phyloP scores from a whole-genome alignment of 2,888 invertebrate species.

The Diploptera punctata region DNA sequence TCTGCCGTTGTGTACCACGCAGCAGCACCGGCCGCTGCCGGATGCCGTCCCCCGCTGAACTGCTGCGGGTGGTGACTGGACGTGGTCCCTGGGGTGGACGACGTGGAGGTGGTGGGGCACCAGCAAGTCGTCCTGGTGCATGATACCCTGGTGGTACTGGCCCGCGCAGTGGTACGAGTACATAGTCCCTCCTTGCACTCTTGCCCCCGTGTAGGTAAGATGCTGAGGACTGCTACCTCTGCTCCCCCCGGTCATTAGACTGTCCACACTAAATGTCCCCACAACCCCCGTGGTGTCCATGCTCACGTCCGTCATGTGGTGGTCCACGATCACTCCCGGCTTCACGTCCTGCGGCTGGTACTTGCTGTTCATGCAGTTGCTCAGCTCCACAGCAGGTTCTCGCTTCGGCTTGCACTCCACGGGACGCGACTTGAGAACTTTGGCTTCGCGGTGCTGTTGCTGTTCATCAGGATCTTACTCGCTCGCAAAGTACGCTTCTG shows the following conservation, averaged over 20 bases:
- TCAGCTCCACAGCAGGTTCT: constrained; percentile 68
- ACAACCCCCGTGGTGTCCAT: constrained; percentile 45
- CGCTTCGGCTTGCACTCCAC: constrained; percentile 69
- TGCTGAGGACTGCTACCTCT: constrained; percentile 54
- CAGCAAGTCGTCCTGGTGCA: constrained; percentile 51
- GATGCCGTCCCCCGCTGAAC: constrained; percentile 49
- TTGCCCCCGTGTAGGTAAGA: constrained; percentile 29
- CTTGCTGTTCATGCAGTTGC: constrained; percentile 53
- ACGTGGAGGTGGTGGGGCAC: constrained; percentile 46
- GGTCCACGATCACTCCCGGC: constrained; percentile 50
- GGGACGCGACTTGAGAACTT: constrained; percentile 49
- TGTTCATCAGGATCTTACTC: constrained; percentile 30
- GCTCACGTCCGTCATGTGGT: constrained; percentile 37
- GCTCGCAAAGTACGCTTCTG: constrained; percentile 38
- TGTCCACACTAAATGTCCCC: constrained; percentile 67
- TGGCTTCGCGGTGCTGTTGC: constrained; percentile 48
- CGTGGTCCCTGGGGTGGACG: constrained; percentile 50
- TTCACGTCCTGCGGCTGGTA: constrained; percentile 48
- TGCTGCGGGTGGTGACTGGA: constrained; percentile 45
- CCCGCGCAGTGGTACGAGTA: constrained; percentile 56
- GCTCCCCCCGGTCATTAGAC: constrained; percentile 60
- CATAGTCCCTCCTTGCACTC: constrained; percentile 26
- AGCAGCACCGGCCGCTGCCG: constrained; percentile 49
- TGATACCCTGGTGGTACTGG: constrained; percentile 54
- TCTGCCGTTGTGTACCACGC: constrained; percentile 31